phyloP scores from a whole-genome alignment of 2,888 invertebrate genomes.

The Teleiodes luculella region DNA sequence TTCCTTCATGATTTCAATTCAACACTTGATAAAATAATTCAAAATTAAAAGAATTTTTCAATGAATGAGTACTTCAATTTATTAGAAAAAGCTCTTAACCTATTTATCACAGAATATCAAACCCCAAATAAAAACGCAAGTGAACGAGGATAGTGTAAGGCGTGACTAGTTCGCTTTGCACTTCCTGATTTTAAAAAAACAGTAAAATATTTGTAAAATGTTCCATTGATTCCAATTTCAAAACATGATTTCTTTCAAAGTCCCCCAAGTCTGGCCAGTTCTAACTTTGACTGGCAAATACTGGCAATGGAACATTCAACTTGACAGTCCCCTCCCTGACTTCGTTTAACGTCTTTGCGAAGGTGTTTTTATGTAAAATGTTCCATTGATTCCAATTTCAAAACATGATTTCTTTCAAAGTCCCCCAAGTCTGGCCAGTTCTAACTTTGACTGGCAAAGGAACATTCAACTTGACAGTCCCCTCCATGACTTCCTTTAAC shows the following conservation, averaged over 20 bases:
- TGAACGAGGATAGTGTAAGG: not conserved
- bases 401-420: conserved; percentile 38
- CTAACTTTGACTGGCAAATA: conserved; percentile 93
- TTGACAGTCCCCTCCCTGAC: conserved; percentile 89
- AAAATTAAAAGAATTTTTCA: too few species aligned
- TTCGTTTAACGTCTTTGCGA: conserved; percentile 82
- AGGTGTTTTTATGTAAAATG: conserved; percentile 56
- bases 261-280: conserved; percentile 90
- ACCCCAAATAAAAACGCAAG: not conserved
- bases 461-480: conserved; percentile 83
- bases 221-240: not conserved
- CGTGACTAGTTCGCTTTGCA: too few species aligned
- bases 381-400: not conserved
- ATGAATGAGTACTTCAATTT: too few species aligned
- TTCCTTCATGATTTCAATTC: too few species aligned
- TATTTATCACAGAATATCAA: too few species aligned
- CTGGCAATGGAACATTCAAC: conserved; percentile 87
- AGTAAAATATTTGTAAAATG: too few species aligned
- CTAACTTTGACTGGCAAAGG: conserved; percentile 93
- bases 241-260: conserved; percentile 38
- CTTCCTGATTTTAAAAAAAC: too few species aligned
- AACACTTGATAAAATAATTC: too few species aligned
- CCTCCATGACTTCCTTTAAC: conserved; percentile 89
- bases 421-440: conserved; percentile 90
- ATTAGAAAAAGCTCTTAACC: too few species aligned